A percentile compares a stretch with the other conserved stretches of the same genome.
These are phyloP conservation scores for Tipula helvola DNA, from an alignment of 2,888 invertebrate species.

Conservation along the genomic window DNA sequence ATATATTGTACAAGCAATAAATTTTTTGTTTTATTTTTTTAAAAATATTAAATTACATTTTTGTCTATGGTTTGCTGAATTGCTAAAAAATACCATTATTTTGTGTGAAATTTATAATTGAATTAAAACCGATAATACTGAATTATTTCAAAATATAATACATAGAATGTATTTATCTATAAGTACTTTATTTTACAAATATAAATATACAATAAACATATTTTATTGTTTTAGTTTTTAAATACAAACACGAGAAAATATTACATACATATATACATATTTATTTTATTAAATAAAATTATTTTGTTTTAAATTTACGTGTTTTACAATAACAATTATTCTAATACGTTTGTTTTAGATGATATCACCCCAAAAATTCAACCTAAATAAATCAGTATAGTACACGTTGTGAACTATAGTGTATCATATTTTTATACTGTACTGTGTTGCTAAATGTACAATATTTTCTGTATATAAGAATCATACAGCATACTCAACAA, in stretches of 20 bases:
- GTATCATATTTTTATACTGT: no score
- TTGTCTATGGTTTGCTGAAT: neutral
- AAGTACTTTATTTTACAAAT: neutral
- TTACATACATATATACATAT: neutral
- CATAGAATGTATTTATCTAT: neutral
- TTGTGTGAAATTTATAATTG: neutral
- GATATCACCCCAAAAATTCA: no score
- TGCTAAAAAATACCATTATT: neutral
- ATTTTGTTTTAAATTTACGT: neutral
- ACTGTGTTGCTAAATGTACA: no score
- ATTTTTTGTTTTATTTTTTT: neutral
- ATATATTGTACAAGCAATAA: neutral
- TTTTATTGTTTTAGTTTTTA: neutral
- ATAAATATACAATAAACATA: neutral
- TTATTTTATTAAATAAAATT: neutral
- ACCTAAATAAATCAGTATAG: no score
- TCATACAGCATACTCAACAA: no score
- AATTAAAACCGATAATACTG: neutral
- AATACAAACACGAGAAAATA: neutral
- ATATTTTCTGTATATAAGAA: no score
- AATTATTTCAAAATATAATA: neutral
- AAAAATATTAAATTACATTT: neutral
- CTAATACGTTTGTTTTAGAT: no score
- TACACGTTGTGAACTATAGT: no score
- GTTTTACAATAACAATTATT: neutral